Evolutionary conservation across 2,113 vertebrate genomes (phyloP).

Genomic region (Crotalus tigris): DNA sequence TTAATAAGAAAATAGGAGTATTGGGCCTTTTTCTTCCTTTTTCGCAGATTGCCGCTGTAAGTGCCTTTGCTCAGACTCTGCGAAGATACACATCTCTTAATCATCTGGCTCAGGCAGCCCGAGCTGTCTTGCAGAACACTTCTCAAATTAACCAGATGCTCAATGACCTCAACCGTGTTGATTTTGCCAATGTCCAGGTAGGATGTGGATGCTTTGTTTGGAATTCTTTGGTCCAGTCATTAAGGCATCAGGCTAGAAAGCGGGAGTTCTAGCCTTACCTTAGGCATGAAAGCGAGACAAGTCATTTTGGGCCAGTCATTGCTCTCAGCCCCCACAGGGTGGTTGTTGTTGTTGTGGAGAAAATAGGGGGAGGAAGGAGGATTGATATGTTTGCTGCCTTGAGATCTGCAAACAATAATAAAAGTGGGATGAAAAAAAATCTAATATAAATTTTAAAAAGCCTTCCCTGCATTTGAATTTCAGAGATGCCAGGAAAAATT

Average conservation of each 20-base stretch:
- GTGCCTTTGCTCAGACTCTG: constrained; percentile 98
- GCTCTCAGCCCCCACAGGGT: neutral
- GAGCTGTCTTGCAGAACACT: constrained; percentile 97
- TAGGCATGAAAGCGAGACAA: neutral
- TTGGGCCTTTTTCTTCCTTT: constrained; percentile 26
- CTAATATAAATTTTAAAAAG: neutral
- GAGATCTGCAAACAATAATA: neutral
- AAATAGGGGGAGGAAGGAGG: neutral
- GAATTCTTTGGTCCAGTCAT: neutral
- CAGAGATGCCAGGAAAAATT: neutral
- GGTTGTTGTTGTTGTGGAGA: neutral
- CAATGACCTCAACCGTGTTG: constrained; percentile 97
- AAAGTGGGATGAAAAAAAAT: neutral
- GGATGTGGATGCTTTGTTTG: neutral
- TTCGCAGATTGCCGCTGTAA: constrained; percentile 91
- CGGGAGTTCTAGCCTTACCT: neutral
- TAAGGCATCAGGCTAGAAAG: neutral
- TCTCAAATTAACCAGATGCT: constrained; percentile 99
- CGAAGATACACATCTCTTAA: constrained; percentile 98
- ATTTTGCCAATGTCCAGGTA: constrained; percentile 99
- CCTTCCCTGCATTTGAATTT: neutral
- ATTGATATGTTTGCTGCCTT: neutral
- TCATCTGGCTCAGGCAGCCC: constrained; percentile 97
- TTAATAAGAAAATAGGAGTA: neutral
- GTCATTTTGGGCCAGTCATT: neutral